A percentile compares a stretch with the other conserved stretches of the same genome.
phyloP scores from a whole-genome alignment of 2,888 invertebrate genomes.

The Netelia inedita region DNA sequence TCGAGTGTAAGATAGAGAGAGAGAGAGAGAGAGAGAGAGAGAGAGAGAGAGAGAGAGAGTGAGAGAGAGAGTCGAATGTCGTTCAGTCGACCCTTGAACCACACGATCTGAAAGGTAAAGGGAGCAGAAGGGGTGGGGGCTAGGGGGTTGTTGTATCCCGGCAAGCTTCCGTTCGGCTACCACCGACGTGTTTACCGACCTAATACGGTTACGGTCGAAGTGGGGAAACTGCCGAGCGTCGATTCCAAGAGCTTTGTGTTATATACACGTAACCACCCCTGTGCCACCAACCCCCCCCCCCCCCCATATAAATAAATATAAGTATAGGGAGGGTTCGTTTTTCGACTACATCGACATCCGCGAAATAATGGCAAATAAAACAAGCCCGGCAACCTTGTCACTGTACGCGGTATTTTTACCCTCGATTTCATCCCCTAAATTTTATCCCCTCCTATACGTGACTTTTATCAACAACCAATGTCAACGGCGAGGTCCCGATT shows the following conservation, averaged over 20 bases:
- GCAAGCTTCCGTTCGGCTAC: slow-evolving; percentile 63
- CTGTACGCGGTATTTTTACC: slow-evolving; percentile 6
- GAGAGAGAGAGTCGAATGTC: slow-evolving; percentile 18
- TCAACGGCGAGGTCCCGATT: not conserved
- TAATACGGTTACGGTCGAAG: slow-evolving; percentile 70
- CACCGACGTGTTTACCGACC: slow-evolving; percentile 74
- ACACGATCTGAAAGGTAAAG: slow-evolving; percentile 32
- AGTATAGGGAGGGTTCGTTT: slow-evolving; percentile 13
- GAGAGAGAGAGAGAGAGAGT: not conserved
- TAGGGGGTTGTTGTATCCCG: slow-evolving; percentile 43
- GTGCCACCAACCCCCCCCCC: slow-evolving; percentile 4
- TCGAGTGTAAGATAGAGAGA: not conserved
- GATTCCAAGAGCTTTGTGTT: slow-evolving; percentile 53
- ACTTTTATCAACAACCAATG: slow-evolving; percentile 18
- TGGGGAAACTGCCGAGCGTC: slow-evolving; percentile 64
- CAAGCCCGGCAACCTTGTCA: slow-evolving; percentile 24
- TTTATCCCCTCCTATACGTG: not conserved
- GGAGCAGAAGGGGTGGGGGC: not conserved
- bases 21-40: not conserved
- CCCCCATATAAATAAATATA: not conserved
- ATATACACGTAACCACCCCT: slow-evolving; percentile 15
- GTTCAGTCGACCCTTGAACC: slow-evolving; percentile 51
- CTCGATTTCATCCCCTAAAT: not conserved
- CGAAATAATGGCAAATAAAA: slow-evolving; percentile 75
- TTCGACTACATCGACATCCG: slow-evolving; percentile 24